Evolutionary conservation across 2,113 vertebrate species (phyloP), one percentile per base, ranked within the genome.

Genomic region (Platysteira castanea): DNA sequence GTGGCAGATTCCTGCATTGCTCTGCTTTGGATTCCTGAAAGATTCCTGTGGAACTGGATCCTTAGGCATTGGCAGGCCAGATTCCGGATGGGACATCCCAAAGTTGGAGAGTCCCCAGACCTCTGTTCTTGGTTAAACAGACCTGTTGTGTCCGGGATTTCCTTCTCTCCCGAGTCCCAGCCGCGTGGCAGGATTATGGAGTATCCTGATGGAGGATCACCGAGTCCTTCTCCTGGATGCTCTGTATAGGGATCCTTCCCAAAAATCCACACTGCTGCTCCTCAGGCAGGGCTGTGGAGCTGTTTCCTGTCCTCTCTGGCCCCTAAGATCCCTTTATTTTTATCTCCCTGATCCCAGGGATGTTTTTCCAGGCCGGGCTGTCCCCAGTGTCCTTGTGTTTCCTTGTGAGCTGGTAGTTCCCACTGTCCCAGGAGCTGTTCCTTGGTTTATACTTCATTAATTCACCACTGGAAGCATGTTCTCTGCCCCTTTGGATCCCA

Each of bases 61-160:
- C 52, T 23, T 3, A 1, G 1, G 4, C 3, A 3, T 0, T 5
- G 1, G 27, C 59, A 31, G 64, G 49, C 3, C 1, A 1, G 46
- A 9, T 49, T 59, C 33, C 5, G 1, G 37, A 2, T 70, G 3
- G 24, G 15, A 28, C 30, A 47, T 2, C 6, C 13, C 1, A 0
- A 4, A 11, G 4, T 0, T 3, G 13, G 15, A 6, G 64, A 28
- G 31, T 11, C 3, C 50, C n/a, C 60, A 9, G 0, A 0, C 3
- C 24, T 67, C 39, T 1, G 2, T 6, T 15, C 11, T 33, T 54
- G 21, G 33, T 16, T 16, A 2, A 4, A n/a, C 7, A 27, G 16
- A 39, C 11, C 42, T 35, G 17, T 1, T 56, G 33, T 23, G 15
- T 13, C 26, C 10, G 16, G 61, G 44, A 6, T 26, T 89, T 24